Percentiles rank a stretch among this genome's conserved stretches.
Evolutionary conservation across 2,888 invertebrate genomes (phyloP).

Genomic region (Hartigia nigra): DNA sequence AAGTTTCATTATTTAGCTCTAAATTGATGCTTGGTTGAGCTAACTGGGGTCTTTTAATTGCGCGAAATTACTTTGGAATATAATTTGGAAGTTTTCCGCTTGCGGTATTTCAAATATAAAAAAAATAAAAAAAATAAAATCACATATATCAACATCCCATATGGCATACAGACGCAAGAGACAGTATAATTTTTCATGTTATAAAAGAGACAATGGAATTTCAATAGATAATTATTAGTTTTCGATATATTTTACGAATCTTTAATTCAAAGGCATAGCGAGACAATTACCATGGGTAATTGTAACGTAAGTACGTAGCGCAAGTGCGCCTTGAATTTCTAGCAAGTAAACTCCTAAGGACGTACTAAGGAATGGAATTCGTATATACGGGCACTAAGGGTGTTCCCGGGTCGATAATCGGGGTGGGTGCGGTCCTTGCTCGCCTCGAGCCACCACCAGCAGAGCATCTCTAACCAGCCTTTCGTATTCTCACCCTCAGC

Average conservation of each 20-base stretch:
- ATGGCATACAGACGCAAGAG: not conserved
- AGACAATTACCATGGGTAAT: not conserved
- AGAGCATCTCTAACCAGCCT: slow-evolving; percentile 41
- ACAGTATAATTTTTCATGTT: no score
- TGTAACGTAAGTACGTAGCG: not conserved
- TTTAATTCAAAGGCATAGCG: not conserved
- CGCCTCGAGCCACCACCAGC: slow-evolving; percentile 38
- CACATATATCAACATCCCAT: not conserved
- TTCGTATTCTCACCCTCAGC: slow-evolving; percentile 3
- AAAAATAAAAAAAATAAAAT: no score
- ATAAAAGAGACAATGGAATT: no score
- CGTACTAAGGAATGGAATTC: slow-evolving; percentile 45
- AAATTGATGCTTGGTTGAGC: not conserved
- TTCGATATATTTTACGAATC: not conserved
- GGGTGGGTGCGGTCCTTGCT: slow-evolving; percentile 57
- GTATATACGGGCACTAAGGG: slow-evolving; percentile 43
- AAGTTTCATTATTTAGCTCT: slow-evolving; percentile 30
- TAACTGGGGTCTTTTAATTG: not conserved
- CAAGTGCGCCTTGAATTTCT: not conserved
- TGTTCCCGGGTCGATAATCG: slow-evolving; percentile 56
- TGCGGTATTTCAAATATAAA: not conserved
- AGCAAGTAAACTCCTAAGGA: not conserved
- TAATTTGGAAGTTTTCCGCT: not conserved
- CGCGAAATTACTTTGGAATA: not conserved
- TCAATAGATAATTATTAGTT: not conserved